phyloP scores from a whole-genome alignment of 2,797 vertebrate genomes.

The Moxostoma hubbsi region DNA sequence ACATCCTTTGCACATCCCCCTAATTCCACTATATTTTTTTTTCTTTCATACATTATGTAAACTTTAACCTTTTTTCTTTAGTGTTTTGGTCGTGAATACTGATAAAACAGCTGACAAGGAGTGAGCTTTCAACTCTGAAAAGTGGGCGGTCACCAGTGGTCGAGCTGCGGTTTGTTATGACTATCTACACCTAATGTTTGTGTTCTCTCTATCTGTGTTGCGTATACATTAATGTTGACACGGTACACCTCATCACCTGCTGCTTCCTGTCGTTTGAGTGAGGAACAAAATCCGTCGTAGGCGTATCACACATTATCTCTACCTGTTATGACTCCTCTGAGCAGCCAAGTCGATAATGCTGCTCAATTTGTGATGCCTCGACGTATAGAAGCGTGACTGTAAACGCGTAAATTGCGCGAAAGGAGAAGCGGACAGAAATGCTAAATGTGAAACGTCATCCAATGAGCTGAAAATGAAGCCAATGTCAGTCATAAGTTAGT shows the following conservation, averaged over 20 bases:
- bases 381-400: background rate
- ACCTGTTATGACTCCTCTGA: background rate
- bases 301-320: slow-evolving; percentile 5
- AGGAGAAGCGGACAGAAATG: background rate
- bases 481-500: background rate
- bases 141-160: slow-evolving; percentile 6
- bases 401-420: background rate
- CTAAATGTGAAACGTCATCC: slow-evolving; percentile 7
- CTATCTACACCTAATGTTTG: slow-evolving; percentile 79
- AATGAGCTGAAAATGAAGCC: slow-evolving; percentile 17
- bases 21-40: no score
- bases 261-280: slow-evolving; percentile 14
- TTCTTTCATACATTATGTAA: background rate
- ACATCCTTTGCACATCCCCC: no score
- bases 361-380: background rate
- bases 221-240: slow-evolving; percentile 80
- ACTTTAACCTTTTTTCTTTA: background rate
- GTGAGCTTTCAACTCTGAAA: background rate
- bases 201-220: slow-evolving; percentile 73
- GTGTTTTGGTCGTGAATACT: background rate
- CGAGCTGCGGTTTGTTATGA: slow-evolving; percentile 69
- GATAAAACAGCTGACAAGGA: background rate
- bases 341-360: background rate
- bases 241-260: slow-evolving; percentile 70
- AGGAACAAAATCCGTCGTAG: slow-evolving; percentile 15